phyloP scores from a whole-genome alignment of 2,888 invertebrate genomes.

The Patella depressa region DNA sequence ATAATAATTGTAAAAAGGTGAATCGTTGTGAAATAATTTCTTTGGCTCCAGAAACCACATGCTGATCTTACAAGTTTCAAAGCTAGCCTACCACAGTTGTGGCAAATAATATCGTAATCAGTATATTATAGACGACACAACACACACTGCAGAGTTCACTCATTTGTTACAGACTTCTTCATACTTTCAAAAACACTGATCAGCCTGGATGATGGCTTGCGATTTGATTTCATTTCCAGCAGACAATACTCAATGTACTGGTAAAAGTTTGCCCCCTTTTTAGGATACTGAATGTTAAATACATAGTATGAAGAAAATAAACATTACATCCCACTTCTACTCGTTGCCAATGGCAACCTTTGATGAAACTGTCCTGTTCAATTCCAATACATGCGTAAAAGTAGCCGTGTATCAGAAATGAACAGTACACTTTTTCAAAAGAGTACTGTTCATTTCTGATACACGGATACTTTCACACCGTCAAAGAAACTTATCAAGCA shows the following conservation, averaged over 20 bases:
- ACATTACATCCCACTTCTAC: too few species aligned
- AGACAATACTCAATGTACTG: constrained; percentile 2
- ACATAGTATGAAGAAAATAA: constrained; percentile 9
- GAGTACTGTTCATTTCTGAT: too few species aligned
- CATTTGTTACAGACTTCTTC: background rate
- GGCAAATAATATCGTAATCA: background rate
- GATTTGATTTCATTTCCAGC: background rate
- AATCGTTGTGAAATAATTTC: too few species aligned
- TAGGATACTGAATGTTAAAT: constrained; percentile 6
- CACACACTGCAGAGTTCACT: background rate
- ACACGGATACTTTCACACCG: too few species aligned
- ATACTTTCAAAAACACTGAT: background rate
- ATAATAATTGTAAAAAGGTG: too few species aligned
- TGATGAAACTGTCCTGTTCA: too few species aligned
- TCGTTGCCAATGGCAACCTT: too few species aligned
- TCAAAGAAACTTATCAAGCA: too few species aligned
- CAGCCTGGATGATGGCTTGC: background rate
- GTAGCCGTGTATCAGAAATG: too few species aligned
- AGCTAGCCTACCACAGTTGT: background rate
- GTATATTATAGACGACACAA: background rate
- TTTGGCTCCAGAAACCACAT: background rate
- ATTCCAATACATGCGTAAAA: too few species aligned
- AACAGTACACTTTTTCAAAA: too few species aligned
- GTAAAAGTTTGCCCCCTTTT: background rate
- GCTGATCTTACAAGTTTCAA: background rate